Evolutionary conservation across 2,113 vertebrate genomes (phyloP).

Genomic region (Pseudopipra pipra): DNA sequence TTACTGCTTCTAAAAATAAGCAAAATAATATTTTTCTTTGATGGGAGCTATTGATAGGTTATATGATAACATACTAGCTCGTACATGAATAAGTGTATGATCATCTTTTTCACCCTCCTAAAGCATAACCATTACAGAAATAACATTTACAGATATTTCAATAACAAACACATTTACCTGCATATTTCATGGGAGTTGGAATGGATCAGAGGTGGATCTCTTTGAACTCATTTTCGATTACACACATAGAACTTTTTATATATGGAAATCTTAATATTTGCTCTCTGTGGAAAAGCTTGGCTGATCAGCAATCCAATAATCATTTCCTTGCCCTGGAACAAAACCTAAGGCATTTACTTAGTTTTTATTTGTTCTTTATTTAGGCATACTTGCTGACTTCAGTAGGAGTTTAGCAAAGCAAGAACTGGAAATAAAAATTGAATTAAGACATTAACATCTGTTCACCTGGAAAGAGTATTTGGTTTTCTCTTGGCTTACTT

Average conservation of each 20-base stretch:
- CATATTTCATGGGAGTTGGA: not conserved
- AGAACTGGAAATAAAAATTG: slow-evolving; percentile 21
- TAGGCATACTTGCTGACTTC: slow-evolving; percentile 39
- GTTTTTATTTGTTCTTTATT: slow-evolving; percentile 38
- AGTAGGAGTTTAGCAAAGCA: not conserved
- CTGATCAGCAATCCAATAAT: slow-evolving; percentile 1
- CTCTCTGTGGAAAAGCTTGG: not conserved
- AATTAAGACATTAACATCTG: slow-evolving; percentile 37
- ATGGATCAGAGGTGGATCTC: not conserved
- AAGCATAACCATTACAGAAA: not conserved
- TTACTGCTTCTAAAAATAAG: not conserved
- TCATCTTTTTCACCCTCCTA: not conserved
- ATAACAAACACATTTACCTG: not conserved
- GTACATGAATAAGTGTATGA: not conserved
- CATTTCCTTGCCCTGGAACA: not conserved
- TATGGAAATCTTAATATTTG: not conserved
- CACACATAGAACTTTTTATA: not conserved
- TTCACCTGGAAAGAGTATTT: slow-evolving; percentile 26
- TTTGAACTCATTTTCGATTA: not conserved
- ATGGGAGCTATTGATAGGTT: not conserved
- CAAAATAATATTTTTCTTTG: not conserved
- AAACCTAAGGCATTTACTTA: slow-evolving; percentile 14
- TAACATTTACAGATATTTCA: not conserved
- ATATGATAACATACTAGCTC: not conserved
- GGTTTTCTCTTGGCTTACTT: not conserved